These are phyloP conservation scores for Entomyzon cyanotis DNA, from an alignment of 2,113 vertebrate species.

Conservation along the genomic window DNA sequence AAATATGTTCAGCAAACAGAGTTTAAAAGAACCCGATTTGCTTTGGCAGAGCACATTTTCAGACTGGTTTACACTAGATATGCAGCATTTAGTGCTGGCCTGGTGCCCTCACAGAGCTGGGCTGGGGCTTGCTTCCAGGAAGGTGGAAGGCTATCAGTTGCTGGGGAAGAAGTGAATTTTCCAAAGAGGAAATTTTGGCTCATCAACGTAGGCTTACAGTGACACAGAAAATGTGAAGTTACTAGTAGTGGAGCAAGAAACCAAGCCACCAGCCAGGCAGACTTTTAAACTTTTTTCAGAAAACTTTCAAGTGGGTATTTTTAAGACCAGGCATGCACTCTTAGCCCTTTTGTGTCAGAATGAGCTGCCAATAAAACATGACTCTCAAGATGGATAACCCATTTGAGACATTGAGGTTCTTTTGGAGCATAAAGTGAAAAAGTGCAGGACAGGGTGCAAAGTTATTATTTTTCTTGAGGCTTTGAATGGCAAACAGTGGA, in stretches of 20 bases:
- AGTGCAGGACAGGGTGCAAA: neutral
- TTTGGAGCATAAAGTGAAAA: constrained; percentile 1
- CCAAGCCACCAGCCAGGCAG: neutral
- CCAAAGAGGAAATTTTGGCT: neutral
- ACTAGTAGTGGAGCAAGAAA: neutral
- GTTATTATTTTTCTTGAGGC: constrained; percentile 28
- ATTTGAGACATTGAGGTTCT: neutral
- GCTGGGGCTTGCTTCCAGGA: neutral
- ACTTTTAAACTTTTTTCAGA: neutral
- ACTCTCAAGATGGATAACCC: neutral
- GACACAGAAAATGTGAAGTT: neutral
- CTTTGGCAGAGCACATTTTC: neutral
- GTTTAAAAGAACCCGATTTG: neutral
- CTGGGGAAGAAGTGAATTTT: neutral
- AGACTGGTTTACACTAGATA: neutral
- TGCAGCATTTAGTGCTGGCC: neutral
- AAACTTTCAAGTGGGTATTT: neutral
- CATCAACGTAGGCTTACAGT: neutral
- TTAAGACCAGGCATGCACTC: neutral
- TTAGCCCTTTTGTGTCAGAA: neutral
- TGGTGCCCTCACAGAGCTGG: neutral
- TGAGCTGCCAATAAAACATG: neutral
- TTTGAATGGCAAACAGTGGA: neutral
- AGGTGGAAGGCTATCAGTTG: neutral
- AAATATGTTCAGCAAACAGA: neutral